Percentiles rank a stretch among this genome's conserved stretches.
These are phyloP conservation scores for Bufo gargarizans DNA, from an alignment of 2,113 vertebrate species.

Conservation along the genomic window DNA sequence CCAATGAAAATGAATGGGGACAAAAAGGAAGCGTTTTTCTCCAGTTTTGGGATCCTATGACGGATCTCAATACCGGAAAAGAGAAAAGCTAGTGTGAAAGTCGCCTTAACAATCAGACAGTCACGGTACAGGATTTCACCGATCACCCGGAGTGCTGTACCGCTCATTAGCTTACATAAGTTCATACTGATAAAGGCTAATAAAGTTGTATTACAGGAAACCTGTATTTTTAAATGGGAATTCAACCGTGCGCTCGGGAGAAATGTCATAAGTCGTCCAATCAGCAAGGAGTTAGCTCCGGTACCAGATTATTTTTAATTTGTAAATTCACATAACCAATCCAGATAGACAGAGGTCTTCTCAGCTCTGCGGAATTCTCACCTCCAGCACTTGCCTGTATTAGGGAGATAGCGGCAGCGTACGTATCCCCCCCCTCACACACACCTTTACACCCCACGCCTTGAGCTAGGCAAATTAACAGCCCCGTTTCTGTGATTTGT, in stretches of 20 bases:
- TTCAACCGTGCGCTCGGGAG: neutral
- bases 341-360: constrained; percentile 5
- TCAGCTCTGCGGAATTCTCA: neutral
- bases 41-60: no score
- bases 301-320: constrained; percentile 34
- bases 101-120: neutral
- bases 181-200: neutral
- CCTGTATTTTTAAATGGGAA: constrained; percentile 2
- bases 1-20: no score
- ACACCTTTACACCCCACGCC: neutral
- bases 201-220: neutral
- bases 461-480: constrained; percentile 45
- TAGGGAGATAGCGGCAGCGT: constrained; percentile 14
- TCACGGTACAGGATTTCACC: neutral
- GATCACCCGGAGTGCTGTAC: neutral
- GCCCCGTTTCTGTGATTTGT: constrained; percentile 23
- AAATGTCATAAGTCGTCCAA: constrained; percentile 17
- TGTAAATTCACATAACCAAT: constrained; percentile 22
- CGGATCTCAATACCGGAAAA: no score
- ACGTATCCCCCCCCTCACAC: neutral
- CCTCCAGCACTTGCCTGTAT: constrained; percentile 7
- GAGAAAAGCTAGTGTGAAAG: no score
- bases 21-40: no score
- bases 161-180: neutral
- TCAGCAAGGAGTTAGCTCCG: neutral